Evolutionary conservation across 2,888 invertebrate species (phyloP).

Genomic region (Anticlea derivata): DNA sequence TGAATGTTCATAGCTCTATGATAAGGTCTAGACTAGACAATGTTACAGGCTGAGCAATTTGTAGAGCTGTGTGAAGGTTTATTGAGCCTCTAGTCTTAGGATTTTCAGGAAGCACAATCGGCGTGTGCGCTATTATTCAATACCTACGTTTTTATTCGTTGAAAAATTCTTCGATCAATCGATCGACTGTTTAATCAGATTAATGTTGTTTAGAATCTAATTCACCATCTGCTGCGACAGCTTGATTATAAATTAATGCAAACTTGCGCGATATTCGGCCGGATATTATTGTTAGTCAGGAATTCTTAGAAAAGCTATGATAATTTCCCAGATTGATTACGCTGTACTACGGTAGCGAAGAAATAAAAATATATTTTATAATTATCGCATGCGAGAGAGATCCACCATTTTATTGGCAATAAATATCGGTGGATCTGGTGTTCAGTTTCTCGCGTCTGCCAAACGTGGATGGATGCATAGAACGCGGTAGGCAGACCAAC

Average conservation of each 20-base stretch:
- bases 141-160: constrained; percentile 30
- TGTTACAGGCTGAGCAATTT: constrained; percentile 58
- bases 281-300: constrained; percentile 67
- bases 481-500: too few relatives aligned
- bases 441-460: constrained; percentile 40
- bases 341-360: constrained; percentile 40
- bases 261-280: constrained; percentile 55
- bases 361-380: constrained; percentile 52
- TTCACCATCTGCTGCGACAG: constrained; percentile 67
- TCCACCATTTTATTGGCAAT: constrained; percentile 68
- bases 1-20: constrained; percentile 45
- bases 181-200: constrained; percentile 22
- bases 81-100: constrained; percentile 53
- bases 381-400: constrained; percentile 53
- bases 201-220: constrained; percentile 46
- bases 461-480: too few relatives aligned
- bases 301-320: constrained; percentile 53
- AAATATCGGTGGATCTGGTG: constrained; percentile 71
- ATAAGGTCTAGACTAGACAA: constrained; percentile 66
- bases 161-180: constrained; percentile 17
- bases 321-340: constrained; percentile 55
- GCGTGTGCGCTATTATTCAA: constrained; percentile 42
- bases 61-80: constrained; percentile 48
- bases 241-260: constrained; percentile 61
- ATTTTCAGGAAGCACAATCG: constrained; percentile 45